A percentile compares a stretch with the other conserved stretches of the same genome.
Evolutionary conservation across 2,797 vertebrate species (phyloP).

Genomic region (Acomys russatus): DNA sequence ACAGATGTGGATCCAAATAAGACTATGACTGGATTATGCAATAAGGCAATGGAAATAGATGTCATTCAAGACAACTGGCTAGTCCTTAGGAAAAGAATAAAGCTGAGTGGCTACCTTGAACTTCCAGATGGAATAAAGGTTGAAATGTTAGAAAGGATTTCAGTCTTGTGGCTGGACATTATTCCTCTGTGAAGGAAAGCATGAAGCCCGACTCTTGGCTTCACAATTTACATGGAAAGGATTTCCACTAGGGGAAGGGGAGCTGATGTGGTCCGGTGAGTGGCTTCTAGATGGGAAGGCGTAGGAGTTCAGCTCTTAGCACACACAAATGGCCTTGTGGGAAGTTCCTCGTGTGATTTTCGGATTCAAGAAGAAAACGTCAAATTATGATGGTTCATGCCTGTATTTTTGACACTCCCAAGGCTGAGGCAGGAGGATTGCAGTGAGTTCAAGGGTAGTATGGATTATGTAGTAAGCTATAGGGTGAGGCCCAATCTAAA

Average conservation of each 20-base stretch:
- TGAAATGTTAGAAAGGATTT: neutral
- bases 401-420: neutral
- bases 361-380: neutral
- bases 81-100: conserved; percentile 47
- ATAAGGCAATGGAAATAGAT: conserved; percentile 52
- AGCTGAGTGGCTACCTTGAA: conserved; percentile 27
- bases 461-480: neutral
- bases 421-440: neutral
- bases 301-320: neutral
- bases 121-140: conserved; percentile 64
- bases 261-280: neutral
- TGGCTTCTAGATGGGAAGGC: neutral
- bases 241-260: neutral
- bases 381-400: neutral
- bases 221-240: neutral
- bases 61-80: conserved; percentile 47
- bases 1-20: conserved; percentile 13
- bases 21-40: neutral
- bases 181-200: conserved; percentile 20
- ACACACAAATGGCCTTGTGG: neutral
- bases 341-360: neutral
- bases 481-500: neutral
- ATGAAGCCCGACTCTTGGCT: neutral
- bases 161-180: neutral
- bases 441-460: neutral